Evolutionary conservation across 2,888 invertebrate species (phyloP).

Genomic region (Cryptosula pallasiana): DNA sequence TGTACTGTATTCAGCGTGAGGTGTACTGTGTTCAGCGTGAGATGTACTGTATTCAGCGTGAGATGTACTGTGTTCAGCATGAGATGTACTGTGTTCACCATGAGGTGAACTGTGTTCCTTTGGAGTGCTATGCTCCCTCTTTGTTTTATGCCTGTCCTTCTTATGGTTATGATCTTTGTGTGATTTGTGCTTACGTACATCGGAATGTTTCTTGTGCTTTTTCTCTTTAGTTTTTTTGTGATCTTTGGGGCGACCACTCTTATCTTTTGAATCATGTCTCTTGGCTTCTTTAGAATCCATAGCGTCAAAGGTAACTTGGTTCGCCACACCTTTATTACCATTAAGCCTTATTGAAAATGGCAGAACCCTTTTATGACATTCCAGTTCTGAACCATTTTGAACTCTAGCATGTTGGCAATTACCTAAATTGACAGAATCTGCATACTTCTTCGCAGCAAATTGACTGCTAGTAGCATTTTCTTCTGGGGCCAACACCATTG

Average conservation of each 20-base stretch:
- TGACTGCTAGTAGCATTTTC: neutral
- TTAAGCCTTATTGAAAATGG: neutral
- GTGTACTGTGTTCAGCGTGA: too few relatives aligned
- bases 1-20: too few relatives aligned
- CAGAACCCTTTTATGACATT: neutral
- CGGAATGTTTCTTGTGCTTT: constrained; percentile 16
- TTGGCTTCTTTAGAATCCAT: neutral
- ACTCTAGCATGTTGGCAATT: neutral
- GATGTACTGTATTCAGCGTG: too few relatives aligned
- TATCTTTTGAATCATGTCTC: neutral
- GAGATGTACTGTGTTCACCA: too few relatives aligned
- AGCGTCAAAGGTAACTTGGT: too few relatives aligned
- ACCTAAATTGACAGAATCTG: neutral
- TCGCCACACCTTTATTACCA: neutral
- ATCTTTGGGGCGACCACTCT: neutral
- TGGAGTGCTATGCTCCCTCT: neutral
- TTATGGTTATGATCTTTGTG: neutral
- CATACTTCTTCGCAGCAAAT: neutral
- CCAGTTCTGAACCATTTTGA: neutral
- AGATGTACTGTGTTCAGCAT: too few relatives aligned
- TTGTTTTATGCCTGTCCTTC: neutral
- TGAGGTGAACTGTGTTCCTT: neutral
- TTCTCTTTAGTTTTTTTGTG: constrained; percentile 2
- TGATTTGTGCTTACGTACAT: constrained; percentile 15
- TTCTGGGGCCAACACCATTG: constrained; percentile 2